phyloP scores from a whole-genome alignment of 2,797 vertebrate species.

The Chelon labrosus region DNA sequence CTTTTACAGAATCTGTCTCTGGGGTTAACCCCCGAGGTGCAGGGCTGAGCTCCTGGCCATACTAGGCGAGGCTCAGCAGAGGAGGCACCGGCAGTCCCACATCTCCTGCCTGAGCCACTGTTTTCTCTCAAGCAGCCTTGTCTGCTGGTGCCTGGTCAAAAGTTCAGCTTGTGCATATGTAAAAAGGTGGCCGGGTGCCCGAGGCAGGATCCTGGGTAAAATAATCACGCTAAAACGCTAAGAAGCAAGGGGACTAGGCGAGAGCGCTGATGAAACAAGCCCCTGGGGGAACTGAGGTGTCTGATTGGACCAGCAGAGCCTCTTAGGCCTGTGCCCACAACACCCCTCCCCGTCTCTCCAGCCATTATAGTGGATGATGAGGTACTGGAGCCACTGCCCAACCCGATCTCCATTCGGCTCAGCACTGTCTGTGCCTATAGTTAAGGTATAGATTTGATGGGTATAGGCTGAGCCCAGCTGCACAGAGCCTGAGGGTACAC shows the following conservation, averaged over 20 bases:
- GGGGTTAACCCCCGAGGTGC: conserved; percentile 61
- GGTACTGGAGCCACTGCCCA: conserved; percentile 55
- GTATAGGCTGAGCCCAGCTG: conserved; percentile 76
- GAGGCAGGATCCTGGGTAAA: conserved; percentile 96
- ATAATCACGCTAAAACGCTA: conserved; percentile 89
- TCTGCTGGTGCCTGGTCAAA: conserved; percentile 98
- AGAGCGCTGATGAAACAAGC: conserved; percentile 67
- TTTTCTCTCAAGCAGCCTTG: conserved; percentile 88
- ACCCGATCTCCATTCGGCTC: conserved; percentile 67
- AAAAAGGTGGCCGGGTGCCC: conserved; percentile 99
- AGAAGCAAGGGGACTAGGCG: conserved; percentile 73
- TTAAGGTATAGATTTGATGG: conserved; percentile 76
- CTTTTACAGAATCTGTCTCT: conserved; percentile 48
- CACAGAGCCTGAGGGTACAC: conserved; percentile 75
- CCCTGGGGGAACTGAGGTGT: conserved; percentile 66
- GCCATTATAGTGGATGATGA: conserved; percentile 64
- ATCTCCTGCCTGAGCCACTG: conserved; percentile 80
- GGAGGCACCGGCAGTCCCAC: conserved; percentile 91
- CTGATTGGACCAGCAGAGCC: conserved; percentile 77
- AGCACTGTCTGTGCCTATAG: conserved; percentile 70
- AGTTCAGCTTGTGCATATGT: conserved; percentile 99
- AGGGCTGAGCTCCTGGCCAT: conserved; percentile 57
- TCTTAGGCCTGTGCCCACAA: conserved; percentile 63
- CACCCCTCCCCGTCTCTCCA: conserved; percentile 39
- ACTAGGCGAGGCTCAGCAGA: conserved; percentile 81